These are phyloP conservation scores for Glandiceps talaboti DNA, from an alignment of 53 echinoderm and acorn worm species.

Conservation along the genomic window DNA sequence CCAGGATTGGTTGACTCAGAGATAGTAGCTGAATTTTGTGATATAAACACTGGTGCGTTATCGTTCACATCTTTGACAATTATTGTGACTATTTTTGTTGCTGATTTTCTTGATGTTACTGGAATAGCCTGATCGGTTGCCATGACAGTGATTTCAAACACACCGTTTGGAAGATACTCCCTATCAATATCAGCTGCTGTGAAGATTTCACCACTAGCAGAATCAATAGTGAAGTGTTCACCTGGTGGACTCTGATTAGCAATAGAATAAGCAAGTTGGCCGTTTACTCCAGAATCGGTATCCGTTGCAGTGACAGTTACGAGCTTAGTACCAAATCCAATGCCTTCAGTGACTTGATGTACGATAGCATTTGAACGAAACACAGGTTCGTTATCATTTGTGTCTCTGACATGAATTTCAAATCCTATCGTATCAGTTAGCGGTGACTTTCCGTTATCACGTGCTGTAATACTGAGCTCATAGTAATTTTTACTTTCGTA, in stretches of 20 bases:
- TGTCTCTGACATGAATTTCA: conserved; percentile 51
- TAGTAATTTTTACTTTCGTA: conserved; percentile 68
- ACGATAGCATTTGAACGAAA: conserved; percentile 60
- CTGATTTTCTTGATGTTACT: conserved; percentile 45
- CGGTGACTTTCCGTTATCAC: conserved; percentile 55
- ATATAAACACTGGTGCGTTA: conserved; percentile 62
- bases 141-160: conserved; percentile 42
- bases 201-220: conserved; percentile 34
- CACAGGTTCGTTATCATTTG: conserved; percentile 81
- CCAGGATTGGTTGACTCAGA: conserved; percentile 23
- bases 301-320: conserved; percentile 58
- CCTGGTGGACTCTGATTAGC: conserved; percentile 51
- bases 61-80: conserved; percentile 80
- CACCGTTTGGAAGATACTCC: conserved; percentile 45
- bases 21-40: conserved; percentile 55
- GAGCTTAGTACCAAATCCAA: conserved; percentile 32
- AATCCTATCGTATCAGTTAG: conserved; percentile 34
- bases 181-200: conserved; percentile 51
- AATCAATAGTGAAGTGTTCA: conserved; percentile 53
- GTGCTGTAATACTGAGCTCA: conserved; percentile 72
- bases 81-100: conserved; percentile 56
- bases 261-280: conserved; percentile 57
- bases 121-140: conserved; percentile 86
- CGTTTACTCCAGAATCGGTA: conserved; percentile 88
- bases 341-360: conserved; percentile 52